phyloP scores from a whole-genome alignment of 2,113 vertebrate genomes.

The Arothron firmamentum region DNA sequence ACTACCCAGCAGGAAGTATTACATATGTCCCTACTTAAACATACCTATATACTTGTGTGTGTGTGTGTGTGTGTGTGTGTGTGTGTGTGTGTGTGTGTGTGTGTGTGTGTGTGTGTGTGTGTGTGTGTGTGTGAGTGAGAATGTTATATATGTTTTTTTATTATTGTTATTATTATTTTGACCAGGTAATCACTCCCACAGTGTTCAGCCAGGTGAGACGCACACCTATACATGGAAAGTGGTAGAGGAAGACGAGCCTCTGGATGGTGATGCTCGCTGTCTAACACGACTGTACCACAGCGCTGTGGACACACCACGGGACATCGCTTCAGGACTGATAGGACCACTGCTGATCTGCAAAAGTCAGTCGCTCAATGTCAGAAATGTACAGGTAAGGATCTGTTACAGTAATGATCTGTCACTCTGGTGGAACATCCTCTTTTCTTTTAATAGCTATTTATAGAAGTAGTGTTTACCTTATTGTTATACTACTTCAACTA shows the following conservation, averaged over 20 bases:
- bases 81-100: background rate
- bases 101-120: too few relatives aligned
- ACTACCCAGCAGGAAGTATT: slow-evolving; percentile 78
- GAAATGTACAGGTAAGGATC: slow-evolving; percentile 85
- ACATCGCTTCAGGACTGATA: slow-evolving; percentile 91
- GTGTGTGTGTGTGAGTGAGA: too few relatives aligned
- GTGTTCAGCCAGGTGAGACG: slow-evolving; percentile 83
- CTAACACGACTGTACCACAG: slow-evolving; percentile 92
- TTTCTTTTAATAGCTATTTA: background rate
- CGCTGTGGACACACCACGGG: slow-evolving; percentile 82
- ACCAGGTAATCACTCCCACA: slow-evolving; percentile 79
- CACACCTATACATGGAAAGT: slow-evolving; percentile 87
- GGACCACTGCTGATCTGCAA: slow-evolving; percentile 95
- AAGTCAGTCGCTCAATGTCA: slow-evolving; percentile 81
- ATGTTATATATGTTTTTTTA: background rate
- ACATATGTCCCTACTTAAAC: background rate
- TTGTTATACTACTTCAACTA: too few relatives aligned
- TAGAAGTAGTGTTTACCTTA: too few relatives aligned
- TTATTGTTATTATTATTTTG: background rate
- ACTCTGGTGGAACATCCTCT: too few relatives aligned
- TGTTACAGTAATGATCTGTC: background rate
- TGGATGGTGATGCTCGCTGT: slow-evolving; percentile 81
- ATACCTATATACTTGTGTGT: too few relatives aligned
- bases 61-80: too few relatives aligned
- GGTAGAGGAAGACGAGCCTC: slow-evolving; percentile 82